Base-by-base conservation (phyloP, 2,888 invertebrate species). In the Nomada ruficornis region DNA sequence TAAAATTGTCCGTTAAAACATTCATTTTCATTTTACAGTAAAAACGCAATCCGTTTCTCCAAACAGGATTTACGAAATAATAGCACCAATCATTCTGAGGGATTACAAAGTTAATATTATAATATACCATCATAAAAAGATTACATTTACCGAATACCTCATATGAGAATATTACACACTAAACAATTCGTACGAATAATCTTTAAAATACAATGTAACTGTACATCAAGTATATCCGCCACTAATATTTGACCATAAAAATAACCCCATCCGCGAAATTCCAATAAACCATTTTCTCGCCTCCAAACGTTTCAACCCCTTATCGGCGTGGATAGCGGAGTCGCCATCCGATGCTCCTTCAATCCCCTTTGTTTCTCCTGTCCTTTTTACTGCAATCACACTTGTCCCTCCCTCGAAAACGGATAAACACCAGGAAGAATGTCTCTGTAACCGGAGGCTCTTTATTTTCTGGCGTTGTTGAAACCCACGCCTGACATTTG, bases 401-500 rank as follows among this genome's bases (percentile, higher is more conserved):
- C 64, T 64, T 74, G 74, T 57, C 79, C 57, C 78, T 73, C 71
- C 72, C 78, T 78, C 75, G 70, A 83, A 87, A 84, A 82, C 78
- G 78, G 86, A 87, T 85, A 86, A 87, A 86, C 82, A 82, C 84
- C 82, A 86, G 70, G 73, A 76, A 86, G 84, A 87, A 86, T 87
- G 80, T 80, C 80, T 69, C 81, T 78, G 80, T 71, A 74, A 82
- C 84, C 87, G 83, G 85, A 84, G 82, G 86, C 82, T 87, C 87
- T 89, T 89, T 87, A 89, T 88, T 87, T 84, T 62, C 81, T 82
- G 71, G 84, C 81, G 88, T 88, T 87, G 89, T 88, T 86, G 83
- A 89, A 83, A 87, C 82, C 84, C 80, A 77, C 85, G 84, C 74
- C 79, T 74, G 77, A 81, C 87, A 83, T 79, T 78, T 82, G 83